Conservation (phyloP, 2,797 vertebrate genomes). For the Periophthalmus magnuspinnatus region DNA sequence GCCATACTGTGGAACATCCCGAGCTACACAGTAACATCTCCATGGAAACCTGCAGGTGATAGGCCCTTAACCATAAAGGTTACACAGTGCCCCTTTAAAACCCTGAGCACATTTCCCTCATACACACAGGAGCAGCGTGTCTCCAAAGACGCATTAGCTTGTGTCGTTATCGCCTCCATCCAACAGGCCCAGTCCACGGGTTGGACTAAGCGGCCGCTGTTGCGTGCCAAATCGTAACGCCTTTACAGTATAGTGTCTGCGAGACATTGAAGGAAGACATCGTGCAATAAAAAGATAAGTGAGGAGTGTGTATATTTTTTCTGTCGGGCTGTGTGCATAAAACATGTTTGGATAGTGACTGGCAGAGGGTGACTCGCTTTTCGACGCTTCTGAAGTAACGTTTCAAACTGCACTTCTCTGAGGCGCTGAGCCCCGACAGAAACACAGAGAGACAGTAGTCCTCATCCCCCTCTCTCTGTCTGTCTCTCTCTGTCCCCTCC, state of each 20-base stretch:
- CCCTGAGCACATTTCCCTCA: slow-evolving; percentile 56
- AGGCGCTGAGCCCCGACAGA: slow-evolving; percentile 45
- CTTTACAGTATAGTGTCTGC: slow-evolving; percentile 41
- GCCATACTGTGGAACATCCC: too few species aligned
- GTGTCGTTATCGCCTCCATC: slow-evolving; percentile 68
- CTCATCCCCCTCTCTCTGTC: too few species aligned
- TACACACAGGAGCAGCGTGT: slow-evolving; percentile 38
- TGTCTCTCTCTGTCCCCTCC: slow-evolving; percentile 16
- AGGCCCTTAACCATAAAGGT: slow-evolving; percentile 32
- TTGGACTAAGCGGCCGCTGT: slow-evolving; percentile 59
- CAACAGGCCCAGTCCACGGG: slow-evolving; percentile 57
- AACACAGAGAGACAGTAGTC: slow-evolving; percentile 24
- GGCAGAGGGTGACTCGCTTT: slow-evolving; percentile 40
- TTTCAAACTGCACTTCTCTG: slow-evolving; percentile 52
- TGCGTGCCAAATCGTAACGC: slow-evolving; percentile 54
- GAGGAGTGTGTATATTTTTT: slow-evolving; percentile 30
- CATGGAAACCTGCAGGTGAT: background rate
- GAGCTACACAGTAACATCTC: too few species aligned
- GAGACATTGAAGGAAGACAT: slow-evolving; percentile 22
- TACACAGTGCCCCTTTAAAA: slow-evolving; percentile 34
- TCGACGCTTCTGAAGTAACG: slow-evolving; percentile 43
- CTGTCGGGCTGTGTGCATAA: slow-evolving; percentile 21
- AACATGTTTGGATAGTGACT: slow-evolving; percentile 35
- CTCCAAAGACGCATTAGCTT: slow-evolving; percentile 57
- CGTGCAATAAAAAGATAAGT: slow-evolving; percentile 37